Percentiles rank a stretch among this genome's conserved stretches.
These are phyloP conservation scores for Turnix velox DNA, from an alignment of 2,113 vertebrate genomes.

Conservation along the genomic window DNA sequence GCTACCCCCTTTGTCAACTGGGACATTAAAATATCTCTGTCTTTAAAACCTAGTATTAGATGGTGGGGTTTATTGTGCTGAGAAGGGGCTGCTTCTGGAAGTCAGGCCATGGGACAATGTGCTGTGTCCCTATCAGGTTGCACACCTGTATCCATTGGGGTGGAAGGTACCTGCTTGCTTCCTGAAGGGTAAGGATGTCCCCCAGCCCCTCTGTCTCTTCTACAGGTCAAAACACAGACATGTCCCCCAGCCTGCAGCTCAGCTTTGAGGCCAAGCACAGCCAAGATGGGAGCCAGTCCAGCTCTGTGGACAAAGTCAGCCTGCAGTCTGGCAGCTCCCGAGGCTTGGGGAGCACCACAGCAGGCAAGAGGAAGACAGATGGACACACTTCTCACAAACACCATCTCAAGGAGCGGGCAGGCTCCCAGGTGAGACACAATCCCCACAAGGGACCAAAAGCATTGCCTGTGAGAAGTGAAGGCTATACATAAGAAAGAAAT, in stretches of 20 bases:
- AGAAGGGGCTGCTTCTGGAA: not conserved
- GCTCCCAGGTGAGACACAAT: constrained; percentile 41
- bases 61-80: not conserved
- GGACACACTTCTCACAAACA: constrained; percentile 5
- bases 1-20: not conserved
- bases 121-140: not conserved
- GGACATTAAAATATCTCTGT: not conserved
- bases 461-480: not conserved
- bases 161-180: not conserved
- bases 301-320: not conserved
- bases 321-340: not conserved
- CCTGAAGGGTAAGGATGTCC: accelerated
- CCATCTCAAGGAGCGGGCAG: not conserved
- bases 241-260: not conserved
- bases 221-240: not conserved
- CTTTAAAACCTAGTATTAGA: not conserved
- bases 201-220: not conserved
- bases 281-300: constrained; percentile 16
- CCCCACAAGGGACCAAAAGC: not conserved
- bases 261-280: constrained; percentile 57
- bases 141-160: accelerated
- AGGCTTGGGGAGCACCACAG: not conserved
- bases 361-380: not conserved
- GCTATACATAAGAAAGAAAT: too few species aligned
- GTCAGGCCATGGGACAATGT: not conserved